These are phyloP conservation scores for Syngnathus rostellatus DNA, from an alignment of 2,797 vertebrate genomes.

Conservation along the genomic window DNA sequence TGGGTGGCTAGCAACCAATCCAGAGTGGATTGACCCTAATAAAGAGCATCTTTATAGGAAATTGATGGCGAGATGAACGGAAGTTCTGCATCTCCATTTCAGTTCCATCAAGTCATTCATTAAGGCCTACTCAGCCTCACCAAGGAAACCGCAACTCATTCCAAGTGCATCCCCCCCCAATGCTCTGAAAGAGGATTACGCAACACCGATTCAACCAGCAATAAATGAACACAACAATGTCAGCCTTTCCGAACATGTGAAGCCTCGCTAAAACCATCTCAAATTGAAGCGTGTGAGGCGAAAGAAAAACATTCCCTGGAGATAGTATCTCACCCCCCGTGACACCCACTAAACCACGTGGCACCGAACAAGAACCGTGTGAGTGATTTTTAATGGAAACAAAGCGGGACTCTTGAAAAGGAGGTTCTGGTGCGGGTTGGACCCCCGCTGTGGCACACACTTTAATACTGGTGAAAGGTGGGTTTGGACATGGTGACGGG, in stretches of 20 bases:
- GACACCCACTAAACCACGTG: conserved; percentile 32
- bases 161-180: conserved; percentile 46
- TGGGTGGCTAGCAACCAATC: background rate
- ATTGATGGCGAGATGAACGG: background rate
- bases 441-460: conserved; percentile 40
- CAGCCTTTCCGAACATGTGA: conserved; percentile 43
- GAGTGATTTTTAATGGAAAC: conserved; percentile 30
- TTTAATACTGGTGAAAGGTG: conserved; percentile 39
- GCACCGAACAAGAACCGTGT: conserved; percentile 40
- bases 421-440: conserved; percentile 13
- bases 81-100: conserved; percentile 17
- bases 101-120: conserved; percentile 46
- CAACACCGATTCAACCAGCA: conserved; percentile 46
- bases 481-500: conserved; percentile 55
- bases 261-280: conserved; percentile 34
- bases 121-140: conserved; percentile 49
- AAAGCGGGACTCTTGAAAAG: conserved; percentile 16
- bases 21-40: background rate
- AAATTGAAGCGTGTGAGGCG: conserved; percentile 31
- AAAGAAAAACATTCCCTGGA: conserved; percentile 27
- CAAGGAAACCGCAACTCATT: conserved; percentile 53
- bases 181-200: conserved; percentile 51
- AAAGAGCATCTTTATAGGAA: background rate
- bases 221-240: conserved; percentile 51
- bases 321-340: conserved; percentile 13